Base-by-base conservation (phyloP, 2,797 vertebrate genomes). In the Lutjanus campechanus region DNA sequence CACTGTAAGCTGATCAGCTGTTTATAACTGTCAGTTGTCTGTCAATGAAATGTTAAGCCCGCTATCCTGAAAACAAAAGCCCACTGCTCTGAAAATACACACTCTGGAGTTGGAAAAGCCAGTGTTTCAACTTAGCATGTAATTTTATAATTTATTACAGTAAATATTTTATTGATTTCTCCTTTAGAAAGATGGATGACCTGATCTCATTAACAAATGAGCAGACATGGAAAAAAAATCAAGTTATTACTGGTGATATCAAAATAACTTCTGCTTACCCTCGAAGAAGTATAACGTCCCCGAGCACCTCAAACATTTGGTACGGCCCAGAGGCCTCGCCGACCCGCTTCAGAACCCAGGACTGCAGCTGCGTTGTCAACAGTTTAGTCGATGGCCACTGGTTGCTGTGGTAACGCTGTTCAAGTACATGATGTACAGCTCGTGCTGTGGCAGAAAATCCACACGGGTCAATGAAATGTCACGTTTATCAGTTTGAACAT, bases 261-360 rank as follows among this genome's bases (percentile, higher is more conserved):
- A 72, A 67, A 65, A 54, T 15, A 73, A 16, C 22, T 29, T 62
- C 8, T 12, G 88, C 96, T 96, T 87, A 99, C 98, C 97, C 96
- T 90, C 92, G 93, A 67, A 99, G 84, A 61, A 99, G 92, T 77
- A 99, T 65, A 19, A 99, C 56, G 17, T 99, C 98, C 8, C 96
- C 97, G 22, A 99, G 95, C 67, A 98, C 93, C 17, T 95, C 88
- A 77, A 99, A 98, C 98, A 99, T 99, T 92, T 99, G 98, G 95
- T 99, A 99, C 0, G 96, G 91, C 59, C 98, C 98, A 0, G 98
- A 99, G 29, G 97, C 98, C 91, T 99, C 98, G 0, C 97, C 97
- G 51, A 98, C 92, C 4, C 98, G 94, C 89, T 94, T 97, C 88
- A 98, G 75, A 77, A 99, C 96, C 93, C 96, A 93, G 70, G 96